Evolutionary conservation across 2,113 vertebrate genomes (phyloP).

Genomic region (Pollimyrus isidori): DNA sequence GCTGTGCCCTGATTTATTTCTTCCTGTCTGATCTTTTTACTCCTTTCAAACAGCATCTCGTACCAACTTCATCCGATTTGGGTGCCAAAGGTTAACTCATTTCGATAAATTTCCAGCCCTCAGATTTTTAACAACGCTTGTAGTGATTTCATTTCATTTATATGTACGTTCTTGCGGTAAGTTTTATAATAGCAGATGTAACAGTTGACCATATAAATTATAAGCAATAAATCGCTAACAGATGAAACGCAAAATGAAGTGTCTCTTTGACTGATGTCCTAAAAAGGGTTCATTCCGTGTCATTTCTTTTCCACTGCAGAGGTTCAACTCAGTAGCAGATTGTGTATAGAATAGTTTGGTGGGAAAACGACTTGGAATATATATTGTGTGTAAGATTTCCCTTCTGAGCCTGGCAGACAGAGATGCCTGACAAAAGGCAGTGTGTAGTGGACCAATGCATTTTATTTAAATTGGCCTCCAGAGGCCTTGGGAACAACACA

Average conservation of each 20-base stretch:
- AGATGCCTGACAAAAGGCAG: neutral
- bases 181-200: neutral
- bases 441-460: neutral
- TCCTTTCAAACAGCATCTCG: neutral
- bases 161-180: neutral
- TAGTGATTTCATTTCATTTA: neutral
- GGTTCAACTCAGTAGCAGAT: neutral
- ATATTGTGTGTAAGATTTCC: neutral
- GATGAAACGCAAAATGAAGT: neutral
- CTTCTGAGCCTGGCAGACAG: neutral
- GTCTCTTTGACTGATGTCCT: neutral
- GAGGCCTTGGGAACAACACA: neutral
- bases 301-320: neutral
- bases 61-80: neutral
- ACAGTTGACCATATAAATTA: neutral
- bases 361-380: neutral
- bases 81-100: neutral
- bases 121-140: neutral
- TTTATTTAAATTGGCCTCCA: slow-evolving; percentile 2
- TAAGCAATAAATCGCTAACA: neutral
- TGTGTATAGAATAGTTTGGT: neutral
- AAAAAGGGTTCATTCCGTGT: neutral
- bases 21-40: neutral
- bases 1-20: neutral
- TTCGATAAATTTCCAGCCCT: neutral